Evolutionary conservation across 2,888 invertebrate species (phyloP), one percentile per base, ranked within the genome.

Genomic region (Hipparchia sbordonii): DNA sequence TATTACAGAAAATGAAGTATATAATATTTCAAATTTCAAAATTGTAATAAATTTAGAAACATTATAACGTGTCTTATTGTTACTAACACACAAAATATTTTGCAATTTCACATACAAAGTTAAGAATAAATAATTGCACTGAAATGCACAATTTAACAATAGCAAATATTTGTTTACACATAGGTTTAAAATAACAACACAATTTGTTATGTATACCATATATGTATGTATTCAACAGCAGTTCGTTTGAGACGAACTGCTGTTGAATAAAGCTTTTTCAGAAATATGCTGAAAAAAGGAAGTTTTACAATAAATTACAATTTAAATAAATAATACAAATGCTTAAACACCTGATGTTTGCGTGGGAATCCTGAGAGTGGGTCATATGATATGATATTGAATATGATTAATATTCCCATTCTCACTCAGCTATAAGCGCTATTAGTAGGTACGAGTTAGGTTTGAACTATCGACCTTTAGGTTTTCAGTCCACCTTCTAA

Each of bases 21-120:
- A 52, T 39, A 39, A 23, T 45, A 66, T 33, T 66, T 62, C 56
- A 72, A 52, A 72, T 70, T 67, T 61, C 33, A 61, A 65, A 65
- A 52, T 70, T 46, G 12, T 39, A 72, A 74, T 74, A 72, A 74
- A 74, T 72, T 71, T 39, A 65, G 63, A 69, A 66, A 45, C 56
- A 56, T 48, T 54, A n/a, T 63, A 23, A 39, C 13, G 61, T 74
- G 60, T 74, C 61, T 72, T 69, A 61, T 74, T 72, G 66, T 69
- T 65, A 71, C 54, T 73, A 71, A 73, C 73, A 65, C 60, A 67
- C 52, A 48, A 39, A 39, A 39, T 46, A 54, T 54, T 39, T 51
- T 51, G 23, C n/a, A 23, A 33, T 48, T 1, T 63, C 46, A 63
- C 56, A 33, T 12, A 33, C 23, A 23, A 23, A 23, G 33, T 9